A percentile compares a stretch with the other conserved stretches of the same genome.
Conservation (phyloP, 2,797 vertebrate species). For the Chelonia mydas region DNA sequence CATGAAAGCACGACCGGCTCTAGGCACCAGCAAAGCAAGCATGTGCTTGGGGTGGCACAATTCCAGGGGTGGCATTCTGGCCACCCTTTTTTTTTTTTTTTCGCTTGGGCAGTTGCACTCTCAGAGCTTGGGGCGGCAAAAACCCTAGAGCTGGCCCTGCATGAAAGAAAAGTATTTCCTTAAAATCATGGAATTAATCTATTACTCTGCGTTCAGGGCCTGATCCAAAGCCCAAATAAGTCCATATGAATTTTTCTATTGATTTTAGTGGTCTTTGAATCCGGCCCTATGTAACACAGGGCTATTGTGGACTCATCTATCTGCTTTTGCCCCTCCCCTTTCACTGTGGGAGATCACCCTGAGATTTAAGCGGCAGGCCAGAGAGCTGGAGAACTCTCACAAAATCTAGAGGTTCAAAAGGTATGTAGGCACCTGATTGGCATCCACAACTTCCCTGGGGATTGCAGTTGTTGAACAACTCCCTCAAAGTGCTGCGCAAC, state of each 20-base stretch:
- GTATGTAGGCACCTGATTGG: background rate
- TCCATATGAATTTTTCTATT: slow-evolving; percentile 43
- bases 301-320: background rate
- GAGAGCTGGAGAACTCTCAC: background rate
- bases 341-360: rapidly evolving
- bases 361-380: background rate
- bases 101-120: too few relatives aligned
- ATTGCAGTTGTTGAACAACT: background rate
- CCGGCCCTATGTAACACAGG: background rate
- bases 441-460: background rate
- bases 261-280: background rate
- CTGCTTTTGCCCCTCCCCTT: background rate
- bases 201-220: background rate
- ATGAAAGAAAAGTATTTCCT: background rate
- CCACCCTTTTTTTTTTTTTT: too few relatives aligned
- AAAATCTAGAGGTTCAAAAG: background rate
- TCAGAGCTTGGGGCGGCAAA: too few relatives aligned
- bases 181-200: slow-evolving; percentile 1
- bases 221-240: background rate
- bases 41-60: too few relatives aligned
- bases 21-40: too few relatives aligned
- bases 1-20: background rate
- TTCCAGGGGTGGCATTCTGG: too few relatives aligned
- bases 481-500: background rate
- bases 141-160: too few relatives aligned